These are phyloP conservation scores for Drosophila auraria DNA, from an alignment of 1,140 invertebrate genomes.

Conservation along the genomic window DNA sequence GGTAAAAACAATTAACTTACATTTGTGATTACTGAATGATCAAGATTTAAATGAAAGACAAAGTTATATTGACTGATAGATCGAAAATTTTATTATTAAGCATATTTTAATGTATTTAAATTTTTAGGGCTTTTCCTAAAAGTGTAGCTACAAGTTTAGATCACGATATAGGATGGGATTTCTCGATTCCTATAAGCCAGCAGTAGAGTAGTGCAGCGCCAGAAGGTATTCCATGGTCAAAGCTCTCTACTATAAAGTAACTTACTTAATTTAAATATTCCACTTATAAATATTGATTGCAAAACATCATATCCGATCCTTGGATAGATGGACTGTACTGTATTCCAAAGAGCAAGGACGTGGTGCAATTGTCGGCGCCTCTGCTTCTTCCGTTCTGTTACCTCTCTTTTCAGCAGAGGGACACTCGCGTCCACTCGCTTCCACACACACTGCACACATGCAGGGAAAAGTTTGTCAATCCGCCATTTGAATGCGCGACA, in stretches of 20 bases:
- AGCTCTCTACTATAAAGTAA: background rate
- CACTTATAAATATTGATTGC: background rate
- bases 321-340: slow-evolving; percentile 6
- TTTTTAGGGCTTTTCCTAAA: no score
- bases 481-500: slow-evolving; percentile 79
- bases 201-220: no score
- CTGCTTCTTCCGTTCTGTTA: slow-evolving; percentile 12
- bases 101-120: no score
- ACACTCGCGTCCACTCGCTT: slow-evolving; percentile 10
- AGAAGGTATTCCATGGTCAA: no score
- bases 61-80: no score
- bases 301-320: background rate
- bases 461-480: slow-evolving; percentile 75
- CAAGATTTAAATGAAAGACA: background rate
- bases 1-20: background rate
- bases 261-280: background rate
- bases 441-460: slow-evolving; percentile 7
- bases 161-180: no score
- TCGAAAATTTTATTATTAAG: no score
- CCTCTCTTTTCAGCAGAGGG: slow-evolving; percentile 10
- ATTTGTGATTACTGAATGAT: background rate
- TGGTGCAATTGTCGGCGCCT: slow-evolving; percentile 3
- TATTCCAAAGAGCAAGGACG: slow-evolving; percentile 22
- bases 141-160: no score
- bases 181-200: no score